These are phyloP conservation scores for Fregata magnificens DNA, from an alignment of 2,113 vertebrate species.

Conservation along the genomic window DNA sequence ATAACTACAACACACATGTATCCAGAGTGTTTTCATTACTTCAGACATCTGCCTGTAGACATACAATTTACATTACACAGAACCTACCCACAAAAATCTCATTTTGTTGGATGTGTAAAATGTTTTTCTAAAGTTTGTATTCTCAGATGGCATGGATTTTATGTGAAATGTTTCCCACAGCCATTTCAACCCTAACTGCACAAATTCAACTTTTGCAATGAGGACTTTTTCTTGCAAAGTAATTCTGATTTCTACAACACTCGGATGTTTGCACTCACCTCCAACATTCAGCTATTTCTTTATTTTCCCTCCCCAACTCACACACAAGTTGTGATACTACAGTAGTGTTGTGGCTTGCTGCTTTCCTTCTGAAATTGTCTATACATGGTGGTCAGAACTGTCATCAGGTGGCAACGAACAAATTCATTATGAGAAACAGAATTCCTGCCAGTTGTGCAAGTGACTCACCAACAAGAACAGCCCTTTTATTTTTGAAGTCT, in stretches of 20 bases:
- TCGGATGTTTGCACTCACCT: background rate
- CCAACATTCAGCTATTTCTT: background rate
- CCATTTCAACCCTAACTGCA: background rate
- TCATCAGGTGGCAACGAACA: background rate
- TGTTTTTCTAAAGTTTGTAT: background rate
- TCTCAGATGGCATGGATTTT: background rate
- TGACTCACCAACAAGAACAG: background rate
- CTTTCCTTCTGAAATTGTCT: background rate
- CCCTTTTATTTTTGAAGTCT: background rate
- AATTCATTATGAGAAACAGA: background rate
- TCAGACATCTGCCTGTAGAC: background rate
- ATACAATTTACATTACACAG: background rate
- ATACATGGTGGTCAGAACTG: background rate
- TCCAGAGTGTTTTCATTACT: conserved; percentile 19
- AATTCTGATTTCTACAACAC: background rate
- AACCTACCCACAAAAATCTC: background rate
- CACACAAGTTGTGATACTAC: background rate
- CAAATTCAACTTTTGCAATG: background rate
- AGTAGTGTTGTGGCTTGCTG: background rate
- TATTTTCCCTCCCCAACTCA: background rate
- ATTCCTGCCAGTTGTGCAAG: background rate
- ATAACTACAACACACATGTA: background rate
- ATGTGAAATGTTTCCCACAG: background rate
- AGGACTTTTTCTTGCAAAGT: background rate
- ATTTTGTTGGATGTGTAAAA: background rate